A percentile compares a stretch with the other conserved stretches of the same genome.
These are phyloP conservation scores for Lasioglossum figueresi DNA, from an alignment of 2,888 invertebrate genomes.

Conservation along the genomic window DNA sequence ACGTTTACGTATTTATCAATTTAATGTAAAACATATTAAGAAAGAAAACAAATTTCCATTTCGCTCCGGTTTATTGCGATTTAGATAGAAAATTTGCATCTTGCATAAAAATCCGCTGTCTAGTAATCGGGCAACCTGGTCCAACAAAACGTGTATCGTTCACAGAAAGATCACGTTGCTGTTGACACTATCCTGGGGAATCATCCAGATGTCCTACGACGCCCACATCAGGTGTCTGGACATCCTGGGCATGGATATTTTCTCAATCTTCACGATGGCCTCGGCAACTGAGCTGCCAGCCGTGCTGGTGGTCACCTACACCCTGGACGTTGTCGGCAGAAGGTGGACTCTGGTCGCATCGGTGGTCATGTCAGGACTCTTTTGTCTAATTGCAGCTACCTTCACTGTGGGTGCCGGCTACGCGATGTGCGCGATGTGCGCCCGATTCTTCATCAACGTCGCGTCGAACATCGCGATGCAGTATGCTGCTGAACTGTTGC, in stretches of 20 bases:
- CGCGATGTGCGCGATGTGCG: conserved; percentile 90
- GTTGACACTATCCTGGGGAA: conserved; percentile 86
- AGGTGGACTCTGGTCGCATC: conserved; percentile 86
- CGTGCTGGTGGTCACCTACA: conserved; percentile 89
- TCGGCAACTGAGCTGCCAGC: conserved; percentile 92
- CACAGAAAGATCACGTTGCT: conserved; percentile 59
- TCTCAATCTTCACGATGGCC: conserved; percentile 92
- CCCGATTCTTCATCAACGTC: conserved; percentile 92
- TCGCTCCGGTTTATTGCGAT: too few species aligned
- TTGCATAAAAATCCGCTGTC: too few species aligned
- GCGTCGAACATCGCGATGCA: conserved; percentile 94
- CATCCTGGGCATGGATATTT: conserved; percentile 90
- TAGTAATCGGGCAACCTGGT: not conserved
- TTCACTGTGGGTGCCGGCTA: conserved; percentile 88
- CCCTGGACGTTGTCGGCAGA: conserved; percentile 90
- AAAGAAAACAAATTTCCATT: too few species aligned
- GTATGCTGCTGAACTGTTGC: conserved; percentile 93
- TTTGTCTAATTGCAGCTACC: conserved; percentile 34
- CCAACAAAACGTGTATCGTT: not conserved
- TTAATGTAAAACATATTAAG: too few species aligned
- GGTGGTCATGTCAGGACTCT: conserved; percentile 29
- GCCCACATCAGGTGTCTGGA: conserved; percentile 94
- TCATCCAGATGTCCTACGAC: conserved; percentile 92
- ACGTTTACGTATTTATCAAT: too few species aligned
- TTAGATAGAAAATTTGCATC: too few species aligned